Percentiles rank a stretch among this genome's conserved stretches.
phyloP scores from a whole-genome alignment of 2,888 invertebrate genomes.

The Hydriomena furcata region DNA sequence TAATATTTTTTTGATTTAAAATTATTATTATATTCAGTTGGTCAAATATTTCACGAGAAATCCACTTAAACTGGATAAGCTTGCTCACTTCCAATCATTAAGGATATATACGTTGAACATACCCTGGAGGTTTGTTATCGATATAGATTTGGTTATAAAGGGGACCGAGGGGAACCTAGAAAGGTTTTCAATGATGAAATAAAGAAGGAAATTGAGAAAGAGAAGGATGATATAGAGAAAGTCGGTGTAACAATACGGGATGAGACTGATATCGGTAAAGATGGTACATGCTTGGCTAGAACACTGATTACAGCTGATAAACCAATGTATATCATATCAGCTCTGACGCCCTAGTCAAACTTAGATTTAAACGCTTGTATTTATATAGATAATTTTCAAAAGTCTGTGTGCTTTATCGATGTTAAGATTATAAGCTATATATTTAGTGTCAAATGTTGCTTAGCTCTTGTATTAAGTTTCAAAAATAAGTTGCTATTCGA shows the following conservation, averaged over 20 bases:
- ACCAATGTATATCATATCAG: conserved; percentile 54
- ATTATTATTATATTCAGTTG: conserved; percentile 39
- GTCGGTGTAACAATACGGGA: conserved; percentile 44
- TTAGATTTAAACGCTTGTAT: conserved; percentile 35
- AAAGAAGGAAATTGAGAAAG: conserved; percentile 22
- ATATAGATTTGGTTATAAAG: conserved; percentile 27
- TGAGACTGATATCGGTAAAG: conserved; percentile 53
- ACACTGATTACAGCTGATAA: conserved; percentile 46
- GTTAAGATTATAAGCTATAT: conserved; percentile 61
- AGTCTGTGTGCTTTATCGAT: conserved; percentile 75
- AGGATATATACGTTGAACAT: conserved; percentile 23
- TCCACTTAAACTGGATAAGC: conserved; percentile 48
- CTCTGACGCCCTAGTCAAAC: conserved; percentile 41
- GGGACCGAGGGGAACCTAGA: conserved; percentile 18
- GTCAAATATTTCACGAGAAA: conserved; percentile 42
- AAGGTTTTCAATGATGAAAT: conserved; percentile 6
- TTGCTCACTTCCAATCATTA: conserved; percentile 65
- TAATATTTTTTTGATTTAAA: not conserved
- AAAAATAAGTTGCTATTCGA: conserved; percentile 74
- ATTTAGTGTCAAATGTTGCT: conserved; percentile 63
- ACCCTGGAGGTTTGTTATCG: conserved; percentile 37
- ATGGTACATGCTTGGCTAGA: conserved; percentile 49
- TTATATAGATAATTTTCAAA: conserved; percentile 57
- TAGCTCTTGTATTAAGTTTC: conserved; percentile 76
- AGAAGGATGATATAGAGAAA: conserved; percentile 24